Evolutionary conservation across 2,888 invertebrate genomes (phyloP).

Genomic region (Torymus texanus): DNA sequence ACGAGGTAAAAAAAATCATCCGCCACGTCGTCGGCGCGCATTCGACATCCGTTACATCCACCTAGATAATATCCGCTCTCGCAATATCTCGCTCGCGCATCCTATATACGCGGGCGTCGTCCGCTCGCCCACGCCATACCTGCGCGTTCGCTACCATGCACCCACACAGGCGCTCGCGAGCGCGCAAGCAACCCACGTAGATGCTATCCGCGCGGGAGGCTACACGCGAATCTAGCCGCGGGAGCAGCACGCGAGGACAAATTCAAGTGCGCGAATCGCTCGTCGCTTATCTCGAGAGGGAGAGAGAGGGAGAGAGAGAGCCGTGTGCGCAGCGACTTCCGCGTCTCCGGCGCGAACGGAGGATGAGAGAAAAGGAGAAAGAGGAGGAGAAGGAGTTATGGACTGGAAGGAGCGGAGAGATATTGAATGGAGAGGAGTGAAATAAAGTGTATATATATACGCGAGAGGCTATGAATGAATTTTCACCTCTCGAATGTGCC

Average conservation of each 20-base stretch:
- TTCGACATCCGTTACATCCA: slow-evolving; percentile 34
- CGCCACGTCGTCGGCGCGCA: background rate
- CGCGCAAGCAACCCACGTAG: background rate
- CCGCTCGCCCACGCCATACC: background rate
- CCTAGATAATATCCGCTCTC: slow-evolving; percentile 34
- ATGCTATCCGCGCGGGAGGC: slow-evolving; percentile 28
- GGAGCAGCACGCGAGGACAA: slow-evolving; percentile 54
- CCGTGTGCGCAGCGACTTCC: background rate
- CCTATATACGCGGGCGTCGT: slow-evolving; percentile 5
- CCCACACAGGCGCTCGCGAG: slow-evolving; percentile 27
- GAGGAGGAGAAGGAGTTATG: slow-evolving; percentile 6
- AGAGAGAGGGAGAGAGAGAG: too few relatives aligned
- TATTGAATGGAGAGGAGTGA: slow-evolving; percentile 23
- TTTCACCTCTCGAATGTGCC: background rate
- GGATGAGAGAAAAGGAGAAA: background rate
- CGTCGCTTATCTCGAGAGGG: slow-evolving; percentile 6
- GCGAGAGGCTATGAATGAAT: slow-evolving; percentile 27
- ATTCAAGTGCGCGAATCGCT: slow-evolving; percentile 41
- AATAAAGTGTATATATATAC: slow-evolving; percentile 9
- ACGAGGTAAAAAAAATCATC: background rate
- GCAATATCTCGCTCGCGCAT: slow-evolving; percentile 25
- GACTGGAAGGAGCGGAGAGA: slow-evolving; percentile 28
- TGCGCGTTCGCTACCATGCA: slow-evolving; percentile 24
- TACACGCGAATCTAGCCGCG: slow-evolving; percentile 20
- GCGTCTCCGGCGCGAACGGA: background rate